Percentiles rank a stretch among this genome's conserved stretches.
Evolutionary conservation across 2,888 invertebrate species (phyloP).

Genomic region (Ephialtes manifestator): DNA sequence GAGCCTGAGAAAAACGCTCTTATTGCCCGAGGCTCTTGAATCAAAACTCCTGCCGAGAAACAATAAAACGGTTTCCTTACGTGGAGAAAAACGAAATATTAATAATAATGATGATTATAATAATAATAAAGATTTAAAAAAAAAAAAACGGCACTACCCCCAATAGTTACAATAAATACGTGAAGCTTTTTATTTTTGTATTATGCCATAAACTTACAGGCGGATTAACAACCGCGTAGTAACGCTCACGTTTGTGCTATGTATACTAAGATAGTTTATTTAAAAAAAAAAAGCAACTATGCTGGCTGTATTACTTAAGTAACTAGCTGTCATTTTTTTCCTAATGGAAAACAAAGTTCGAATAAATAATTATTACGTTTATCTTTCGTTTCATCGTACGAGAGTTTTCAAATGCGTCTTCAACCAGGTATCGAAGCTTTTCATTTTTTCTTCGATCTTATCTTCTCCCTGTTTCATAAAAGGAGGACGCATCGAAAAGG

Average conservation of each 20-base stretch:
- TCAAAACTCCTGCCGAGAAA: neutral
- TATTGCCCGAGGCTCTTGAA: slow-evolving; percentile 83
- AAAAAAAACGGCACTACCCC: neutral
- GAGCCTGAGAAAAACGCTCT: slow-evolving; percentile 92
- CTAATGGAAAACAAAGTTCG: neutral
- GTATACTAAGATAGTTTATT: neutral
- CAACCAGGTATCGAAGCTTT: slow-evolving; percentile 61
- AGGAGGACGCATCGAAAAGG: slow-evolving; percentile 40
- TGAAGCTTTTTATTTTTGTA: neutral
- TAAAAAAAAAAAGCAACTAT: slow-evolving; percentile 8
- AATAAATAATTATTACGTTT: slow-evolving; percentile 56
- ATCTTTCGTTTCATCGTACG: neutral
- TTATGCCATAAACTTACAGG: neutral
- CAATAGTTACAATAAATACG: neutral
- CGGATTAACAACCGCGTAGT: neutral
- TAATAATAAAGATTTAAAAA: neutral
- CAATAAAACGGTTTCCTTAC: neutral
- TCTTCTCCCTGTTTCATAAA: slow-evolving; percentile 24
- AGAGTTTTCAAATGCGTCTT: slow-evolving; percentile 37
- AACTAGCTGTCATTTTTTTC: neutral
- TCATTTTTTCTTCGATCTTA: slow-evolving; percentile 53
- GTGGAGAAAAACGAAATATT: neutral
- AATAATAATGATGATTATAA: no score
- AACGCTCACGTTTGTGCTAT: neutral
- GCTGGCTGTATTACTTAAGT: neutral